Base-by-base conservation (phyloP, 2,113 vertebrate species). In the zebrafish (Danio rerio) region DNA sequence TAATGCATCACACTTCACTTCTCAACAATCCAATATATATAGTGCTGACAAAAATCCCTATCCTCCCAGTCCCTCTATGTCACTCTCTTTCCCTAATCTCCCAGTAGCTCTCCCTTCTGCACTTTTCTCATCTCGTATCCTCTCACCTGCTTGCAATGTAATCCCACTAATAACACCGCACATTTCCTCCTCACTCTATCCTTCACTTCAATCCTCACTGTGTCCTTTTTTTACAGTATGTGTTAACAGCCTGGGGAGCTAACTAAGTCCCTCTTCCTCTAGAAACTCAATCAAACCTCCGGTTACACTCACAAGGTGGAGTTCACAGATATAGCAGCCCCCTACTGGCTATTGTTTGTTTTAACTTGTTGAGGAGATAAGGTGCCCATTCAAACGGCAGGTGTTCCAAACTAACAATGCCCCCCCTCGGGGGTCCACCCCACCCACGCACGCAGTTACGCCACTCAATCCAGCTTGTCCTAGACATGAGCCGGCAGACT, bases 351-450 rank as follows among this genome's bases (percentile, higher is more conserved):
- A 50, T 82, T 86, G 83, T 89, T 90, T 90, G 86, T 91, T 89
- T 89, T 86, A 84, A 85, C 88, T 87, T 89, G 0, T 5, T 85
- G 72, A 53, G 78, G n/a, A 84, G 86, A 90, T 89, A 89, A 91
- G 86, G 84, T 82, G 87, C 88, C 86, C 90, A 89, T 90, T 84
- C 87, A 90, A 91, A 90, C 89, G 89, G 88, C 92, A 93, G 92
- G 91, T 93, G 90, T 86, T 84, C 70, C 0, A 50, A 77, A 66
- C 87, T 84, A 87, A 89, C 88, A 88, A 89, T 84, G 80, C 74
- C 53, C 15, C 43, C 71, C 77, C 84, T 85, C 81, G 49, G 62
- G 70, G 21, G 72, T 16, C 82, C 68, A 58, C 42, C 83, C 83
- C 43, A 80, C 49, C 85, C 83, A 50, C 53, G 74, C 78, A 84